Evolutionary conservation across 2,888 invertebrate genomes (phyloP).

Genomic region (Sinotaia quadrata): DNA sequence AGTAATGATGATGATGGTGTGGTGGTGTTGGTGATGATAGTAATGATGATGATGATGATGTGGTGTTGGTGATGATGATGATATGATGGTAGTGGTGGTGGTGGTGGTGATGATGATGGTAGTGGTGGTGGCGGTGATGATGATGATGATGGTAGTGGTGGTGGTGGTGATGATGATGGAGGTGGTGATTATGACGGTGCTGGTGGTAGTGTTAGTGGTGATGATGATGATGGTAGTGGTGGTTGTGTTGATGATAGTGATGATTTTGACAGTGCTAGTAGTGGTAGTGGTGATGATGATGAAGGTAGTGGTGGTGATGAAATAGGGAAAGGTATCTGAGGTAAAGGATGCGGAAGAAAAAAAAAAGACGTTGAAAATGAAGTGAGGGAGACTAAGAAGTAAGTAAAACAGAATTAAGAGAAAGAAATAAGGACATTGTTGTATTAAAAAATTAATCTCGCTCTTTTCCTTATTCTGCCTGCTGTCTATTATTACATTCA

Average conservation of each 20-base stretch:
- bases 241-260: background rate
- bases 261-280: background rate
- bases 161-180: constrained; percentile 10
- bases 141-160: constrained; percentile 12
- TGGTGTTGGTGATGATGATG: too few relatives aligned
- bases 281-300: background rate
- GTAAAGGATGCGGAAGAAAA: background rate
- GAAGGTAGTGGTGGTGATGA: background rate
- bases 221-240: background rate
- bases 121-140: constrained; percentile 8
- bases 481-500: background rate
- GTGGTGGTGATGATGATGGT: constrained; percentile 15
- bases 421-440: too few relatives aligned
- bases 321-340: background rate
- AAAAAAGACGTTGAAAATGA: background rate
- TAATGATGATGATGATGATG: too few relatives aligned
- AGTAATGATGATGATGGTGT: too few relatives aligned
- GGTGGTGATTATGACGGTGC: background rate
- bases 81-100: too few relatives aligned
- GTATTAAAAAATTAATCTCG: too few relatives aligned
- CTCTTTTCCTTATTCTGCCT: background rate
- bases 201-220: constrained; percentile 3
- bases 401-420: too few relatives aligned
- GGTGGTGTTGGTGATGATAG: too few relatives aligned
- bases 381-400: too few relatives aligned